A percentile compares a stretch with the other conserved stretches of the same genome.
Conservation (phyloP, 37 sponge, comb jelly and placozoan species). For the Trichoplax adhaerens region DNA sequence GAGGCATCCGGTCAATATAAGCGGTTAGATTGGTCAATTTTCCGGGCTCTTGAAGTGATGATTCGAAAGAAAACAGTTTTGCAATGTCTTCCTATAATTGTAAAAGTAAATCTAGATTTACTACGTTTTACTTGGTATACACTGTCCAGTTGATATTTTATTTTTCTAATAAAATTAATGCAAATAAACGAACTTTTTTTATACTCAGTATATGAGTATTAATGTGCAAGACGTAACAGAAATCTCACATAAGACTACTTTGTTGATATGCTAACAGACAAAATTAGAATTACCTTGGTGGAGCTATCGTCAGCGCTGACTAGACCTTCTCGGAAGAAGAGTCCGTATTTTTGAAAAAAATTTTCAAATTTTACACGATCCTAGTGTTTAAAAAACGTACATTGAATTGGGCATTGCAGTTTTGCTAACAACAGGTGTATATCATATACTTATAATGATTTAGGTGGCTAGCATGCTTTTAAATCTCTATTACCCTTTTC, state of each 20-base stretch:
- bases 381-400: not conserved
- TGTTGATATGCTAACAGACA: no score
- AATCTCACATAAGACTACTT: no score
- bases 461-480: not conserved
- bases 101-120: no score
- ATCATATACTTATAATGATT: not conserved
- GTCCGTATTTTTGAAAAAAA: slow-evolving; percentile 19
- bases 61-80: slow-evolving; percentile 27
- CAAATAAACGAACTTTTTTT: no score
- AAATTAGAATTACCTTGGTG: not conserved
- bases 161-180: no score
- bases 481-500: slow-evolving; percentile 4
- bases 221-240: no score
- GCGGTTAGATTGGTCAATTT: slow-evolving; percentile 8
- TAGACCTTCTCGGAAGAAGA: slow-evolving; percentile 16
- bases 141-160: no score
- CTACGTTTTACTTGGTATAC: no score
- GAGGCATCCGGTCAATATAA: slow-evolving; percentile 12
- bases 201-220: no score
- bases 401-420: not conserved
- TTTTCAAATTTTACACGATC: slow-evolving; percentile 22
- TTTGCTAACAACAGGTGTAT: not conserved
- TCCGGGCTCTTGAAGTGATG: slow-evolving; percentile 13
- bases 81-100: slow-evolving; percentile 19
- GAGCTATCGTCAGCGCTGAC: slow-evolving; percentile 13